These are phyloP conservation scores for Cyphomyrmex costatus DNA, from an alignment of 1,140 invertebrate species.

Conservation along the genomic window DNA sequence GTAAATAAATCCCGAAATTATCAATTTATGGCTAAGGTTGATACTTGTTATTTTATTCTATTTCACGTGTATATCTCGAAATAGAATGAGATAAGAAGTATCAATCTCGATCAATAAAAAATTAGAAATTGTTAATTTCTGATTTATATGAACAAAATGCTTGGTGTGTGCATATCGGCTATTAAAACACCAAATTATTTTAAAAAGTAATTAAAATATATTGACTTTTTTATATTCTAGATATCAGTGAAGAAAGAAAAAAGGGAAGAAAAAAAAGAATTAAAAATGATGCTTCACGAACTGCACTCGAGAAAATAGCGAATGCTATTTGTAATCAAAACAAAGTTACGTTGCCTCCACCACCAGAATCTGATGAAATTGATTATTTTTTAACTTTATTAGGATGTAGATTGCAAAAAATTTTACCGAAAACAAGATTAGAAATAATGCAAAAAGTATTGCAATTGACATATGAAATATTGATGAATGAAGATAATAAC, in stretches of 20 bases:
- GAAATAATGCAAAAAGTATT: constrained; percentile 27
- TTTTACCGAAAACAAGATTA: constrained; percentile 47
- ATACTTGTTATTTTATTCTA: too few species aligned
- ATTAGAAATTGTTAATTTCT: too few species aligned
- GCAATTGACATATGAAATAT: neutral
- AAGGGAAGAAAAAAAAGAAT: neutral
- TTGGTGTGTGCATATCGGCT: too few species aligned
- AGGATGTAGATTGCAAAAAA: constrained; percentile 10
- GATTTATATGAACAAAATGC: too few species aligned
- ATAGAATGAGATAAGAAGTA: too few species aligned
- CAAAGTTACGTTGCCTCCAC: neutral
- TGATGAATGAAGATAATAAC: neutral
- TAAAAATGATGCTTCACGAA: neutral
- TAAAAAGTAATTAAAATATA: neutral
- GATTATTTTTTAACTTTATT: constrained; percentile 26
- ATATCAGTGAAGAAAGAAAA: too few species aligned
- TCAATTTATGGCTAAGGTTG: too few species aligned
- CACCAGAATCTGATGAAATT: neutral
- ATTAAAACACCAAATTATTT: neutral
- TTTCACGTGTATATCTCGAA: too few species aligned
- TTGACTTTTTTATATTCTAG: neutral
- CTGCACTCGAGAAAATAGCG: neutral
- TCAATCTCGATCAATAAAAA: too few species aligned
- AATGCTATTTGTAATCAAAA: neutral
- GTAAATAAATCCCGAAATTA: too few species aligned